Evolutionary conservation across 2,888 invertebrate species (phyloP).

Genomic region (Lasioglossum lativentre): DNA sequence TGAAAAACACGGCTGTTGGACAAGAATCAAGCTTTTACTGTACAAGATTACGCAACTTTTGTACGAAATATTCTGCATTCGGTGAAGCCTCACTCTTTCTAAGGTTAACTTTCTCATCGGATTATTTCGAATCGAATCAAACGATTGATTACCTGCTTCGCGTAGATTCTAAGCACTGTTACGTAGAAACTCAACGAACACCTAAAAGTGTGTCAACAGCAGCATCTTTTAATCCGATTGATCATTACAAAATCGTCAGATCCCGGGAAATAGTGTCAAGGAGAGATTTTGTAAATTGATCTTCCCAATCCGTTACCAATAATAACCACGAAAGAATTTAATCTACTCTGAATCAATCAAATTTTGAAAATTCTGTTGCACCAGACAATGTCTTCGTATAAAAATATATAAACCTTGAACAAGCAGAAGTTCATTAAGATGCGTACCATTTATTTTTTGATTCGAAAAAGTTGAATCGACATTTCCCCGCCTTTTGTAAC

Average conservation of each 20-base stretch:
- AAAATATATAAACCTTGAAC: too few species aligned
- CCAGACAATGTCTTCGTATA: too few species aligned
- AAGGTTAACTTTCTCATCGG: background rate
- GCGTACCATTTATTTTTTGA: too few species aligned
- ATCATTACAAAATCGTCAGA: background rate
- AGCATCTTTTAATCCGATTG: slow-evolving; percentile 1
- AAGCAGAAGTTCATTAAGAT: too few species aligned
- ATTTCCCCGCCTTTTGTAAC: too few species aligned
- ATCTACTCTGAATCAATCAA: too few species aligned
- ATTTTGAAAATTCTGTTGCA: too few species aligned
- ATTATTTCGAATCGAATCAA: background rate
- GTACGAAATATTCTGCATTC: background rate
- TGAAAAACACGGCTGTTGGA: too few species aligned
- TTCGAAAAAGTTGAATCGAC: too few species aligned
- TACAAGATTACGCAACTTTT: too few species aligned
- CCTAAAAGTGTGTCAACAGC: slow-evolving; percentile 9
- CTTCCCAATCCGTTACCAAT: background rate
- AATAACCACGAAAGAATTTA: background rate
- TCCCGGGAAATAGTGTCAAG: background rate
- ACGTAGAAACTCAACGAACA: background rate
- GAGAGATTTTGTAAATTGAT: background rate
- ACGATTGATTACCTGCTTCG: background rate
- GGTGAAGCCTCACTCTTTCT: background rate
- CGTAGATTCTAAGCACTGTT: background rate
- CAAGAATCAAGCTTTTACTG: too few species aligned